Base-by-base conservation (phyloP, 2,797 vertebrate genomes). In the Eptatretus atami region DNA sequence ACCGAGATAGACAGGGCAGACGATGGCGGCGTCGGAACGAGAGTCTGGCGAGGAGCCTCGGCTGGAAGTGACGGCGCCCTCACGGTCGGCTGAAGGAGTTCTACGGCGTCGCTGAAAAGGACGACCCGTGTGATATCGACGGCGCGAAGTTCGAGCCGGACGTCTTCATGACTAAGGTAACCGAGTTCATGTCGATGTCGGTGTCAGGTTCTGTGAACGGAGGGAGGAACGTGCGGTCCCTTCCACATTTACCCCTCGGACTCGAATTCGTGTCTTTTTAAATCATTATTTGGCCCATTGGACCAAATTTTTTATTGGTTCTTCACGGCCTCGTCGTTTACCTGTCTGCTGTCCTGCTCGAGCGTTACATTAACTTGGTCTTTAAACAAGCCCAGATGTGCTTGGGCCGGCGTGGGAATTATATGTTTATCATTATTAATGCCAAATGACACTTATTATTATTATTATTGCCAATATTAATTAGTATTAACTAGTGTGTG, bases 121-220 rank as follows among this genome's bases (percentile, higher is more conserved):
- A 80, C 71, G 86, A 86, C 69, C 86, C 90, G 11, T 81, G 80
- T 11, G 90, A 94, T 70, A 84, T 94, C 69, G 81, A 95, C 66
- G 83, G 86, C 66, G 79, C 84, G 3, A 78, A 87, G 69, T 95
- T 96, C 71, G 82, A 93, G 70, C 84, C 84, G 6, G 90, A 95
- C 69, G 72, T 73, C 14, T 94, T 79, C 69, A 80, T 94, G 52
- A 86, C 79, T 66, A 92, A 92, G 84, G 90, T 87, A 71, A 67
- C 24, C 67, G 24, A 31, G 52, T 55, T n/a, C 53, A 15, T 6
- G 15, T 24, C 19, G 3, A 3, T n/a, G 6, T 67, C 15, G 3
- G 14, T 25, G 53, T 15, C 5, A 31, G 19, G 53, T 57, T 12
- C 52, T 25, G 53, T 14, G 54, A 52, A 53, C 31, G 52, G 15